Percentiles rank a stretch among this genome's conserved stretches.
Evolutionary conservation across 2,797 vertebrate species (phyloP).

Genomic region (Amblyopsis hoosieri): DNA sequence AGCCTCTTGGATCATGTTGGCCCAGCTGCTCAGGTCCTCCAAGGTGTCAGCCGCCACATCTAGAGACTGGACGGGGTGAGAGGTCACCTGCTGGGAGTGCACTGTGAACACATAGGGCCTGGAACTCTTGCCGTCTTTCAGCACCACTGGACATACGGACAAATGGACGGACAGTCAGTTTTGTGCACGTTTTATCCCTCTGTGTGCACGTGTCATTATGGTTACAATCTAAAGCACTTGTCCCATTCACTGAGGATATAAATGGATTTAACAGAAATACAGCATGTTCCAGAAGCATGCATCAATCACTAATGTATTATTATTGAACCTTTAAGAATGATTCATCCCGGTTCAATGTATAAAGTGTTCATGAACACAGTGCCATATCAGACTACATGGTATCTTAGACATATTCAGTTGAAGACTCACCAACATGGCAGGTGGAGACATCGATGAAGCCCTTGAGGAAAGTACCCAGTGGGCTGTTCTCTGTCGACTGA

Average conservation of each 20-base stretch:
- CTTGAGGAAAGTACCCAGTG: conserved; percentile 90
- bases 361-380: too few relatives aligned
- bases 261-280: too few relatives aligned
- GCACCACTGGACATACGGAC: conserved; percentile 77
- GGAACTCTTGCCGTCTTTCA: conserved; percentile 90
- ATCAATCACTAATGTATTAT: too few relatives aligned
- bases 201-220: background rate
- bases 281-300: too few relatives aligned
- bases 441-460: conserved; percentile 93
- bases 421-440: conserved; percentile 92
- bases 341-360: too few relatives aligned
- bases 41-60: conserved; percentile 88
- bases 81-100: conserved; percentile 84
- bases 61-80: conserved; percentile 75
- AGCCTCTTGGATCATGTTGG: conserved; percentile 91
- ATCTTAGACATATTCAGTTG: background rate
- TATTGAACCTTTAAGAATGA: too few relatives aligned
- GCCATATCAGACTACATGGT: background rate
- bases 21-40: conserved; percentile 91
- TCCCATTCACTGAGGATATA: too few relatives aligned
- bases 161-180: background rate
- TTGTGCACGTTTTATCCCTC: background rate
- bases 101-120: conserved; percentile 86
- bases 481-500: conserved; percentile 95
- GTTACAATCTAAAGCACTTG: too few relatives aligned